Base-by-base conservation (phyloP, 2,888 invertebrate genomes). In the Latrodectus hesperus region DNA sequence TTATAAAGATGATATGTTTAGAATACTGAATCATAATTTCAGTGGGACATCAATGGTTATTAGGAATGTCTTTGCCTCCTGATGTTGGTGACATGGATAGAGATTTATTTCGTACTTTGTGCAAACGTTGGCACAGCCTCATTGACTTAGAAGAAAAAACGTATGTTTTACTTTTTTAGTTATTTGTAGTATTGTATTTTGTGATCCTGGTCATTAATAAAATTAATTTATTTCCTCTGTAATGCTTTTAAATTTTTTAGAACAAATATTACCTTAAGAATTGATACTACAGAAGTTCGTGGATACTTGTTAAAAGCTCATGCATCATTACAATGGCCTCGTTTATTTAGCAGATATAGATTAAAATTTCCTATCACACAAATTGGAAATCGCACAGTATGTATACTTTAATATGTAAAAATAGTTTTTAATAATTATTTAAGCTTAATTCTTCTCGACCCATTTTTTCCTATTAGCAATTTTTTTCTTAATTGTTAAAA, bases 311-410 rank as follows among this genome's bases (percentile, higher is more conserved):
- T 95, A 90, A 92, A 94, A 88, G 94, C 95, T 9, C 94, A 94
- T 90, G 95, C 95, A 70, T 94, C 94, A 91, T 94, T 95, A 90
- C 93, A 94, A 82, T 96, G 96, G 96, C 96, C 96, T 5, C 91
- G 92, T 26, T 90, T 94, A 17, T 91, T 93, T 74, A 92, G 92
- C 71, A 92, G 92, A 84, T 91, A 91, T 60, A 91, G 93, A 92
- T 91, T 95, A 77, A 93, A 93, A 90, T 96, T 96, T 92, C 95
- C 96, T 9, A 92, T 96, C 53, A 96, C 96, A 0, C 96, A 96
- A 92, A 94, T 96, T 83, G 95, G 95, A 84, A 95, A 95, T 91
- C 93, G 94, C 81, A 94, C 94, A 65, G 93, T 93, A 90, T 91
- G 92, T 92, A 81, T 64, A 26, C 60, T 76, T 70, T 51, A 22